Evolutionary conservation across 2,113 vertebrate genomes (phyloP), one percentile per base, ranked within the genome.

Genomic region (Notothenia coriiceps): DNA sequence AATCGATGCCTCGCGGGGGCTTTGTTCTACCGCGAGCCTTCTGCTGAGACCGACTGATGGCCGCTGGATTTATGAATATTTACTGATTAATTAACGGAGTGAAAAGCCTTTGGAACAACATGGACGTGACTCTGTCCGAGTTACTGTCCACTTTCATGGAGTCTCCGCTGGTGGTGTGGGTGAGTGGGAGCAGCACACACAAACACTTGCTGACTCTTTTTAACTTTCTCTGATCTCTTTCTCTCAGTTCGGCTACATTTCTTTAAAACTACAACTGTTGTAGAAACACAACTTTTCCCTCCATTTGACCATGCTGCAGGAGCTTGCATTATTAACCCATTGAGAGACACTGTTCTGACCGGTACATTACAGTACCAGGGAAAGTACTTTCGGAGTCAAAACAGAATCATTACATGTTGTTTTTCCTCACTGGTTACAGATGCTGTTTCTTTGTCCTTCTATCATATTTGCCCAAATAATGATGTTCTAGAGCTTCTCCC

Each of bases 51-150:
- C 57, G 44, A 80, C 52, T 12, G 60, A 79, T 49, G 50, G 44
- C 50, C 33, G 60, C 33, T 20, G 80, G 68, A 77, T 90, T 80
- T 60, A 83, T 87, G 80, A 51, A 25, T 0, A 35, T 2, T 43
- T 77, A 44, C 50, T 79, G 56, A 84, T 18, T 29, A 7, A 49
- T 44, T 15, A 29, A 40, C 56, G 50, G 47, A 46, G 12, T 33
- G 2, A 10, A 56, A 55, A 51, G 72, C 63, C 20, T 18, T 14
- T 25, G 51, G 43, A 70, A 5, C 65, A 57, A 55, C 77, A 94
- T 94, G 93, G 91, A 94, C 2, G 88, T 86, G 61, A 93, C 93
- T 54, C 82, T 94, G 76, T 94, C 93, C 55, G 90, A 94, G 72
- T 57, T 93, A 4, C 74, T 94, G 86, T 87, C 82, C 59, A 33